Percentiles rank a stretch among this genome's conserved stretches.
Evolutionary conservation across 2,113 vertebrate species (phyloP).

Genomic region (Rattus rattus): DNA sequence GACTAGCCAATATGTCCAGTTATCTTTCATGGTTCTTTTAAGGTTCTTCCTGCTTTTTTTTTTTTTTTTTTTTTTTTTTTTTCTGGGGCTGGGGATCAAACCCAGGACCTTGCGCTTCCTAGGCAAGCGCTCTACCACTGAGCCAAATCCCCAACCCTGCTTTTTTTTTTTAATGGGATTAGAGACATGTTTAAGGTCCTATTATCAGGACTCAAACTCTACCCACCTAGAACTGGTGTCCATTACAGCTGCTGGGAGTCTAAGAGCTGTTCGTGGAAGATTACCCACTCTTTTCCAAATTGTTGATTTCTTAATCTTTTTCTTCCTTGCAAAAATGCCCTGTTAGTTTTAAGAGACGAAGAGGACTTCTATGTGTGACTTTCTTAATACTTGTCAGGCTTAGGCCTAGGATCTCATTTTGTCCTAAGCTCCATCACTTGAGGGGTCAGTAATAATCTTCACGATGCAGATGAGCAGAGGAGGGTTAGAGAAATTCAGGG

Average conservation of each 20-base stretch:
- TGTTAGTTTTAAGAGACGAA: background rate
- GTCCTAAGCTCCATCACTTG: background rate
- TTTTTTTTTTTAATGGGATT: too few species aligned
- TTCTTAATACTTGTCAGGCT: background rate
- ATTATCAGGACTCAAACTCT: background rate
- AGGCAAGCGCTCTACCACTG: too few species aligned
- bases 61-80: too few species aligned
- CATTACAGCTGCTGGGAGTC: background rate
- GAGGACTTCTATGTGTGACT: background rate
- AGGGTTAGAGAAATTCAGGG: background rate
- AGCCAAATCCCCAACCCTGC: too few species aligned
- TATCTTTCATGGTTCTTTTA: background rate
- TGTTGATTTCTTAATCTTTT: background rate
- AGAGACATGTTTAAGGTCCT: background rate
- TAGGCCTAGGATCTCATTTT: background rate
- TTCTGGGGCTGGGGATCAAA: too few species aligned
- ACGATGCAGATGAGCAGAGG: background rate
- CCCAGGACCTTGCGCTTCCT: too few species aligned
- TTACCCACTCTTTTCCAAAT: background rate
- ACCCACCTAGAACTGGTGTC: background rate
- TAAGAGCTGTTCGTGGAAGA: background rate
- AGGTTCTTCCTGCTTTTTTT: background rate
- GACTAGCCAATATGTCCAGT: background rate
- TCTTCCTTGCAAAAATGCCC: background rate
- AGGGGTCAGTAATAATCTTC: background rate